These are phyloP conservation scores for Aricia artaxerxes DNA, from an alignment of 2,888 invertebrate genomes.

Conservation along the genomic window DNA sequence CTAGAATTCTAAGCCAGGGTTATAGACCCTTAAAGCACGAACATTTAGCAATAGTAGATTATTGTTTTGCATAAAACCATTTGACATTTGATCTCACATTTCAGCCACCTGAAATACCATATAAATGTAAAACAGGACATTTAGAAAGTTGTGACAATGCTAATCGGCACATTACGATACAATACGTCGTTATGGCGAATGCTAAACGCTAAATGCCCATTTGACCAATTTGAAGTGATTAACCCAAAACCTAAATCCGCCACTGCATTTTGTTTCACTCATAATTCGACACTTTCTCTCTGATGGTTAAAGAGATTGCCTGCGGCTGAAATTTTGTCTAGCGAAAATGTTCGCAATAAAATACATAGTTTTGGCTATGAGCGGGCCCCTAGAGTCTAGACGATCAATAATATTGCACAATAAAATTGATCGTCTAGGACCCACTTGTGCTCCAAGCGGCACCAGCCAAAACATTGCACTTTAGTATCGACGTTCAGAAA, in stretches of 20 bases:
- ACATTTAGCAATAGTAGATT: neutral
- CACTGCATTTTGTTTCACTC: conserved; percentile 46
- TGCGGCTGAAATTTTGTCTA: neutral
- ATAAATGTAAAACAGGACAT: conserved; percentile 27
- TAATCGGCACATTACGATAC: conserved; percentile 25
- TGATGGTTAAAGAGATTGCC: conserved; percentile 2
- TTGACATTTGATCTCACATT: conserved; percentile 1
- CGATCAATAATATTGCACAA: too few species aligned
- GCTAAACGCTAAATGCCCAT: conserved; percentile 21
- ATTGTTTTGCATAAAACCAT: neutral
- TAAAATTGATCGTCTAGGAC: too few species aligned
- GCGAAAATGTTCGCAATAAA: neutral
- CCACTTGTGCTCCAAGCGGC: too few species aligned
- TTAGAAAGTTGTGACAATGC: conserved; percentile 29
- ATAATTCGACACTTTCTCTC: conserved; percentile 50
- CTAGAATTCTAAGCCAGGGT: too few species aligned
- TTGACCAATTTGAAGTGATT: conserved; percentile 50
- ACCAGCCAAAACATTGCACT: too few species aligned
- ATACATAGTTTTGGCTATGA: neutral
- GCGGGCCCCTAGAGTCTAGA: too few species aligned
- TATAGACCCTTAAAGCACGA: too few species aligned
- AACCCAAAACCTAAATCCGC: conserved; percentile 46
- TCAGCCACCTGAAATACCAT: conserved; percentile 2
- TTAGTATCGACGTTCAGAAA: too few species aligned
- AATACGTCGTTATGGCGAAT: conserved; percentile 27